Conservation (phyloP, 64 coral and sea anemone genomes). For the Acropora tenuis region DNA sequence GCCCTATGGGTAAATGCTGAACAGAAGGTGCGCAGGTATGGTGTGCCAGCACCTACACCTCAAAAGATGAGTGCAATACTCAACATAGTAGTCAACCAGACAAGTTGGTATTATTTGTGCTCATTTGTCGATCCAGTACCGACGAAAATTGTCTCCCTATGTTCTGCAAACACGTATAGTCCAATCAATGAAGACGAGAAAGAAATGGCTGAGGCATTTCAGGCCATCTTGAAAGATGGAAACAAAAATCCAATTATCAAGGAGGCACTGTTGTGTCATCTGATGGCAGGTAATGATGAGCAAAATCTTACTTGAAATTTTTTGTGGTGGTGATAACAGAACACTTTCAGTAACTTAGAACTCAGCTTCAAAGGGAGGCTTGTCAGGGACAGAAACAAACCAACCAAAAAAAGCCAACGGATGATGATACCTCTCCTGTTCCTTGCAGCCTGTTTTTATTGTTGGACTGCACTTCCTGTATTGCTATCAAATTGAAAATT, state of each 20-base stretch:
- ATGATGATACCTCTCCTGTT: too few species aligned
- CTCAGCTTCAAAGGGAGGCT: too few species aligned
- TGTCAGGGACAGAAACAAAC: too few species aligned
- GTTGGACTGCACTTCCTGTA: too few species aligned
- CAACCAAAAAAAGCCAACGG: too few species aligned
- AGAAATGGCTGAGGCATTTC: slow-evolving; percentile 27
- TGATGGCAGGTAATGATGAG: slow-evolving; percentile 54
- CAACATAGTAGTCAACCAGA: slow-evolving; percentile 48
- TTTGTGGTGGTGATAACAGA: too few species aligned
- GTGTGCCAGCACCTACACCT: slow-evolving; percentile 58
- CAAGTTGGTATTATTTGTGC: slow-evolving; percentile 59
- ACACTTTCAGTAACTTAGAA: too few species aligned
- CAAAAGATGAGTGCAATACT: slow-evolving; percentile 27
- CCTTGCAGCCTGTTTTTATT: too few species aligned
- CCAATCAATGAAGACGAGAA: background rate
- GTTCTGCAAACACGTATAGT: background rate
- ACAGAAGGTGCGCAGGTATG: slow-evolving; percentile 37
- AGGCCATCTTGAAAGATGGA: slow-evolving; percentile 38
- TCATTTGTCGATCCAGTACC: slow-evolving; percentile 30
- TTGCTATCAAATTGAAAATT: too few species aligned
- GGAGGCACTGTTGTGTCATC: slow-evolving; percentile 44
- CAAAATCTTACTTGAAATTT: background rate
- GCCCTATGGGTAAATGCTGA: slow-evolving; percentile 45
- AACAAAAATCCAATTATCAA: slow-evolving; percentile 9
- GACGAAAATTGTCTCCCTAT: background rate